Evolutionary conservation across 2,888 invertebrate genomes (phyloP), one percentile per base, ranked within the genome.

Genomic region (Drosophila vallismaia): DNA sequence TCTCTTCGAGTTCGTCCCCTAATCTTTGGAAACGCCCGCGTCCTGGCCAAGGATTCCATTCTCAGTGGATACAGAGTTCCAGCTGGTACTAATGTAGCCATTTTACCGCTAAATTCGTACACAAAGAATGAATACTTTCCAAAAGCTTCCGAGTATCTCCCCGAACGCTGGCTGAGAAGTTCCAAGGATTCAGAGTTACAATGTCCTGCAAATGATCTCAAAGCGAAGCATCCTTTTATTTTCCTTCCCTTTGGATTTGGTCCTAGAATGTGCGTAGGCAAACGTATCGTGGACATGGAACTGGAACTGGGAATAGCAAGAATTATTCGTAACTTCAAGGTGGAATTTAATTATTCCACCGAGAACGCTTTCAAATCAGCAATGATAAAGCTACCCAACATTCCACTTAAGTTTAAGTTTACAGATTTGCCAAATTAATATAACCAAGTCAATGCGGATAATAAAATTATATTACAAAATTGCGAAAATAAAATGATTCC

Each of bases 211-310:
- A 94, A 95, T 80, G 91, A 95, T 58, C 94, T 95, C 85, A 89
- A 80, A 45, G 8, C 62, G 0, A 78, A 69, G 2, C 80, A 85
- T 68, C 90, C 90, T 0, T 91, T 91, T 53, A 53, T 88, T 0
- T 90, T 85, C 56, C 86, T 94, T 63, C 95, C 95, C 0, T 95
- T 95, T 85, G 95, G 95, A 0, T 94, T 94, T 81, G 95, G 95
- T 0, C 92, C 94, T 0, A 93, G 95, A 46, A 93, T 93, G 72
- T 95, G 95, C 83, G 93, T 95, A 71, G 96, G 96, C 1, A 93
- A 94, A 81, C 92, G 96, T 82, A 94, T 96, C 72, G 96, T 96
- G 0, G 95, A 95, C 80, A 92, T 96, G 83, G 96, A 95, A 90
- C 92, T 95, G 53, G 94, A 94, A 88, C 92, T 92, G 19, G 90